phyloP scores from a whole-genome alignment of 2,797 vertebrate genomes.

The Florisuga fusca region DNA sequence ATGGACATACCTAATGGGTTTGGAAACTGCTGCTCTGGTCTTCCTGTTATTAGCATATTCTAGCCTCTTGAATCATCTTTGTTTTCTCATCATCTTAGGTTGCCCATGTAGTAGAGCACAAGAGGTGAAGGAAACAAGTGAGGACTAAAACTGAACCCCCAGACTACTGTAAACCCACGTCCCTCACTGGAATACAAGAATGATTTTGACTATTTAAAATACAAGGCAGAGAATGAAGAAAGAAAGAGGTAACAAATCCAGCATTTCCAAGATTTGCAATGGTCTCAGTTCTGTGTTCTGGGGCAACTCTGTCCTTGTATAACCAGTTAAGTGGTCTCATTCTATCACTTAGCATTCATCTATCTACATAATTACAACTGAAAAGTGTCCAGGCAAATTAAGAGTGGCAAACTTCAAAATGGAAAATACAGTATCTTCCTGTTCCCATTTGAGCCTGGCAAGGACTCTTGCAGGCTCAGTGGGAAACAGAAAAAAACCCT shows the following conservation, averaged over 20 bases:
- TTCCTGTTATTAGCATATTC: neutral
- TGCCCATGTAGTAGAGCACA: neutral
- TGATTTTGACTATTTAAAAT: neutral
- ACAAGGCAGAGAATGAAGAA: neutral
- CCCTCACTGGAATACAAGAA: neutral
- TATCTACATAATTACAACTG: neutral
- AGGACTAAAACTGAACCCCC: neutral
- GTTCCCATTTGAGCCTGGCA: neutral
- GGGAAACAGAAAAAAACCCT: neutral
- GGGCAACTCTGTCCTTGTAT: neutral
- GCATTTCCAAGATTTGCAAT: neutral
- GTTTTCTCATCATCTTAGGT: neutral
- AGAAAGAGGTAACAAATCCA: neutral
- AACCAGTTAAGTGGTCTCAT: constrained; percentile 9
- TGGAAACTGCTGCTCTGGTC: neutral
- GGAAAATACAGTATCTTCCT: neutral
- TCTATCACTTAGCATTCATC: constrained; percentile 53
- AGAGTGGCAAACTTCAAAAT: neutral
- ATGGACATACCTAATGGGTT: neutral
- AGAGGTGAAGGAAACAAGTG: neutral
- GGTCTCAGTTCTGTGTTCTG: neutral
- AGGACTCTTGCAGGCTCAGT: neutral
- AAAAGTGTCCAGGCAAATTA: neutral
- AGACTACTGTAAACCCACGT: neutral
- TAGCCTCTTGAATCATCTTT: neutral